Conservation (phyloP, 2,113 vertebrate genomes). For the Chitala chitala region DNA sequence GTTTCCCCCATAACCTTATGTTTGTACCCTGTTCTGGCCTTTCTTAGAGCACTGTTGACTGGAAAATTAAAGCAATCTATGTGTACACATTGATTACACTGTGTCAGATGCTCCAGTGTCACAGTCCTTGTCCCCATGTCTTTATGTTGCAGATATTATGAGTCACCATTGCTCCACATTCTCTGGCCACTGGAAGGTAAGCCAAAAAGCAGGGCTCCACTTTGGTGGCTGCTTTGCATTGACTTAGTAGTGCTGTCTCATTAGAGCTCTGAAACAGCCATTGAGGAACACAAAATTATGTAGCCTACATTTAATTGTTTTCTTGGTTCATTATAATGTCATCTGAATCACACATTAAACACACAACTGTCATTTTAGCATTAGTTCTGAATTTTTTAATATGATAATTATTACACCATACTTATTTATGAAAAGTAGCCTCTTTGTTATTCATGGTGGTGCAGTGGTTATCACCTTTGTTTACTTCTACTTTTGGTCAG, state of each 20-base stretch:
- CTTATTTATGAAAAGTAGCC: too few species aligned
- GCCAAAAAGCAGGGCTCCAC: constrained; percentile 30
- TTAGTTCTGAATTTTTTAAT: background rate
- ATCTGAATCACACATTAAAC: background rate
- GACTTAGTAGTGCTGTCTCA: background rate
- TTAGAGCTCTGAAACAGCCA: background rate
- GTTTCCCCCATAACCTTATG: too few species aligned
- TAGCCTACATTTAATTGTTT: background rate
- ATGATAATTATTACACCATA: too few species aligned
- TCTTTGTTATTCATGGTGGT: too few species aligned
- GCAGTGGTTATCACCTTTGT: too few species aligned
- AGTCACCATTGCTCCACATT: constrained; percentile 77
- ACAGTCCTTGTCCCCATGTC: background rate
- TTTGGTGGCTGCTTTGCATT: background rate
- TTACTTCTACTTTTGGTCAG: too few species aligned
- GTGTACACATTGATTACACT: too few species aligned
- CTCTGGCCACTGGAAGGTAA: constrained; percentile 85
- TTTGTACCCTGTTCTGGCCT: too few species aligned
- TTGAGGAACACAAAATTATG: background rate
- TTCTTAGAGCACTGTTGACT: too few species aligned
- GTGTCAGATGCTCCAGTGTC: too few species aligned
- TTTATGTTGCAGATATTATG: constrained; percentile 60
- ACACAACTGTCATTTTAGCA: background rate
- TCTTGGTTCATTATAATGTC: background rate
- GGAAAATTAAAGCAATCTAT: too few species aligned